Evolutionary conservation across 2,113 vertebrate genomes (phyloP).

Genomic region (Anarrhichthys ocellatus): DNA sequence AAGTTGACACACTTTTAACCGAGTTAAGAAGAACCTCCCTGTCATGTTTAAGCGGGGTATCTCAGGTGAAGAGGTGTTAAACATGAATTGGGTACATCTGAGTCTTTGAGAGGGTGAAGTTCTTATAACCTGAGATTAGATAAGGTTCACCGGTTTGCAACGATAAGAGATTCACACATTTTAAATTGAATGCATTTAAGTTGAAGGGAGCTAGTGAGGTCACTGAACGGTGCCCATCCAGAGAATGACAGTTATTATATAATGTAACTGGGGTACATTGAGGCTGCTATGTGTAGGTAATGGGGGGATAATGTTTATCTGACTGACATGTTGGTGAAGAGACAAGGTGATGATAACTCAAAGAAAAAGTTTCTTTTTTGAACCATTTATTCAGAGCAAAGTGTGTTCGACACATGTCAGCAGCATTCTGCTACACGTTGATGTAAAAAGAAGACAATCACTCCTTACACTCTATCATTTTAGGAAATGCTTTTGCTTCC

Average conservation of each 20-base stretch:
- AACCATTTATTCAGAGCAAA: neutral
- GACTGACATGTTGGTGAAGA: no score
- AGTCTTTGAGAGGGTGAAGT: neutral
- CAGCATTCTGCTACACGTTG: neutral
- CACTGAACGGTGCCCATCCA: neutral
- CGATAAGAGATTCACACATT: neutral
- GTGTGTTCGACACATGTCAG: neutral
- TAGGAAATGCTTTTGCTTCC: neutral
- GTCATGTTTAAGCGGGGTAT: no score
- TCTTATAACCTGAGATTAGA: slow-evolving; percentile 4
- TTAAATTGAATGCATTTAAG: neutral
- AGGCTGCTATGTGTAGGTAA: neutral
- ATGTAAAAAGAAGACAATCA: neutral
- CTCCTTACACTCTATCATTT: neutral
- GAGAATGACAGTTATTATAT: neutral
- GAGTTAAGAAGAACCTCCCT: neutral
- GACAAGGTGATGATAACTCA: no score
- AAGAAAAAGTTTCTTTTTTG: neutral
- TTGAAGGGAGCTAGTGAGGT: neutral
- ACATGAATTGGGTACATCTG: neutral
- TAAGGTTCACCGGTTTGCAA: neutral
- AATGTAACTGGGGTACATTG: no score
- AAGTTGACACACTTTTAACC: slow-evolving; percentile 17
- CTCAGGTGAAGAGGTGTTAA: neutral
- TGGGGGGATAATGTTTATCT: no score